These are phyloP conservation scores for Frankliniella intonsa DNA, from an alignment of 2,888 invertebrate species.

Conservation along the genomic window DNA sequence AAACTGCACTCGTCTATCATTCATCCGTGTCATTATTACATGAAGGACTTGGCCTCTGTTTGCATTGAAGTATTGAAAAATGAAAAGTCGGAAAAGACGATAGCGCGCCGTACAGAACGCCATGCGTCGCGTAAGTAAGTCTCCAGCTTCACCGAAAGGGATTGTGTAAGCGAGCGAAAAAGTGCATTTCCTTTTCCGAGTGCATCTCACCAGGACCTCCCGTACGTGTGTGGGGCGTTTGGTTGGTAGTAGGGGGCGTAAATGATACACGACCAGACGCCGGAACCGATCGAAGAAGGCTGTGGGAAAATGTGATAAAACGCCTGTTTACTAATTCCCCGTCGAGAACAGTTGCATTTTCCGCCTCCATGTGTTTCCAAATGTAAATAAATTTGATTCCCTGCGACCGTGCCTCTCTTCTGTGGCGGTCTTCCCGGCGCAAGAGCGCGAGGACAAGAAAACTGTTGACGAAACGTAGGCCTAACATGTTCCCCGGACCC, in stretches of 20 bases:
- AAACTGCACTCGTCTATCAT: background rate
- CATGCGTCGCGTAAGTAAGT: too few relatives aligned
- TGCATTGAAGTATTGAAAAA: background rate
- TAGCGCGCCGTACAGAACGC: too few relatives aligned
- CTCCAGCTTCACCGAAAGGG: too few relatives aligned
- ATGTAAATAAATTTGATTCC: background rate
- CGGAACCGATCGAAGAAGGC: background rate
- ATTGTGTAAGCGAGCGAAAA: too few relatives aligned
- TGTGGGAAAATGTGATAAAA: constrained; percentile 23
- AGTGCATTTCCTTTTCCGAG: too few relatives aligned
- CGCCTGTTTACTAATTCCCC: constrained; percentile 22
- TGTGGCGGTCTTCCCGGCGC: background rate
- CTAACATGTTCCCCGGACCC: background rate
- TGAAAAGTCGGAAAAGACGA: too few relatives aligned
- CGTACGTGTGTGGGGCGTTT: too few relatives aligned
- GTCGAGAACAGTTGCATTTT: background rate
- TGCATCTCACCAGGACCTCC: too few relatives aligned
- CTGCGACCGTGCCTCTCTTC: background rate
- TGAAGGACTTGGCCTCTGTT: background rate
- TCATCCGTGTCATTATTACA: background rate
- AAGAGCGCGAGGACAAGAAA: too few relatives aligned
- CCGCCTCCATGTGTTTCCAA: background rate
- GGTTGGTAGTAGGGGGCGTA: constrained; percentile 1
- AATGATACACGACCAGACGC: background rate
- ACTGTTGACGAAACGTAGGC: background rate